Evolutionary conservation across 2,888 invertebrate genomes (phyloP), one percentile per base, ranked within the genome.

Genomic region (Hemicrepidius hirtus): DNA sequence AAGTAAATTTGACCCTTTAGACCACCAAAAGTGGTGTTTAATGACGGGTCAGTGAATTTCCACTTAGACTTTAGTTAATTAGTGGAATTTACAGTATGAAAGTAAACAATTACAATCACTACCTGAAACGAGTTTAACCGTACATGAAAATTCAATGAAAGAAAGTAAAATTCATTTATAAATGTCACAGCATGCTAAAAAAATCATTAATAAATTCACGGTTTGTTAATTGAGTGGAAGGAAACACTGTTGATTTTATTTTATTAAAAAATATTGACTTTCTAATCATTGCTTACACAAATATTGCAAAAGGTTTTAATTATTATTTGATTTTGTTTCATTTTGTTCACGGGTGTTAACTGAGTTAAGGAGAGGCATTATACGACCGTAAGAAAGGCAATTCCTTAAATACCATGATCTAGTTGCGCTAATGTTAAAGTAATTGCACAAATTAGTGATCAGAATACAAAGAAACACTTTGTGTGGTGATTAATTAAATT

Each of bases 281-380:
- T 53, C 53, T 53, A 53, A 28, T 53, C 28, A 53, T 53, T 53
- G 53, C 53, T 13, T 53, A n/a, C 32, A 32, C 53, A n/a, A 53
- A 32, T 53, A 21, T n/a, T 5, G 53, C 28, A 53, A 13, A 24
- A 24, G 20, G 21, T 49, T 53, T 3, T 3, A 53, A 28, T 28
- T 28, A 24, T 50, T 50, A 21, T 24, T 53, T 53, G 32, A 53
- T 53, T 53, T 28, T 32, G n/a, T 53, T 53, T 5, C 53, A 13
- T 18, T 24, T 3, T 35, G 55, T 35, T 46, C 7, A 35, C 18
- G 13, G 32, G 12, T 1, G 13, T 57, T 57, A 18, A 57, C 20
- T 24, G 24, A 10, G 1, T 9, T 3, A 18, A n/a, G 46, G 20
- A 16, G 18, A 20, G 46, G 46, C 46, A 16, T 9, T 9, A n/a